Evolutionary conservation across 2,797 vertebrate species (phyloP).

Genomic region (Tarsius wallacei): DNA sequence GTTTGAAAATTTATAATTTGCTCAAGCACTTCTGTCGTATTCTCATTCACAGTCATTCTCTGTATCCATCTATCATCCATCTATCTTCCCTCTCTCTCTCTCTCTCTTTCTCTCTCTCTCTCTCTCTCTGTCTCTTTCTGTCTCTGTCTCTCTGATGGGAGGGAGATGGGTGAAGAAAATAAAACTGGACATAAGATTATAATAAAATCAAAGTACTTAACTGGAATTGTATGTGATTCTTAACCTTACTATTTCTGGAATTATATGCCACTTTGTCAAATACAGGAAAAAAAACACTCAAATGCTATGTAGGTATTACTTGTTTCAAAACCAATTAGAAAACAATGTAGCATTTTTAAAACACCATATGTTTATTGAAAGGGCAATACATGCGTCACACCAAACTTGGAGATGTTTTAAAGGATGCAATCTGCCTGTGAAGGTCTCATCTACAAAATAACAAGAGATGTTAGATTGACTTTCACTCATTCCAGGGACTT

Average conservation of each 20-base stretch:
- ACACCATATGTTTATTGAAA: not conserved
- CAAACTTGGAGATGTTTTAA: not conserved
- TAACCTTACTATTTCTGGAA: not conserved
- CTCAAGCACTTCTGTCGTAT: not conserved
- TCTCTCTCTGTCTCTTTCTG: not conserved
- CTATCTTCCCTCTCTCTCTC: too few species aligned
- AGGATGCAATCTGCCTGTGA: not conserved
- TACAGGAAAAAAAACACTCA: not conserved
- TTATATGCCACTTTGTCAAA: not conserved
- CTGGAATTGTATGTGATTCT: not conserved
- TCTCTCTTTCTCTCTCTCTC: not conserved
- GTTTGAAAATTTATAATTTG: constrained; percentile 57
- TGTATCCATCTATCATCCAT: too few species aligned
- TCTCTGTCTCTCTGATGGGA: not conserved
- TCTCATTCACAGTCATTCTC: not conserved
- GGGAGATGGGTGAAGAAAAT: not conserved
- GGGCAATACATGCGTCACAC: not conserved
- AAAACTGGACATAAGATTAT: not conserved
- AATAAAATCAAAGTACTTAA: not conserved
- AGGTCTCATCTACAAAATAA: not conserved
- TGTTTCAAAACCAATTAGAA: constrained; percentile 5
- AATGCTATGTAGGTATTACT: constrained; percentile 33
- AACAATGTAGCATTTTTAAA: not conserved
- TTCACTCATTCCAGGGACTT: not conserved
- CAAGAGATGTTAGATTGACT: not conserved